Conservation (phyloP, 2,113 vertebrate genomes). For the Pituophis catenifer region DNA sequence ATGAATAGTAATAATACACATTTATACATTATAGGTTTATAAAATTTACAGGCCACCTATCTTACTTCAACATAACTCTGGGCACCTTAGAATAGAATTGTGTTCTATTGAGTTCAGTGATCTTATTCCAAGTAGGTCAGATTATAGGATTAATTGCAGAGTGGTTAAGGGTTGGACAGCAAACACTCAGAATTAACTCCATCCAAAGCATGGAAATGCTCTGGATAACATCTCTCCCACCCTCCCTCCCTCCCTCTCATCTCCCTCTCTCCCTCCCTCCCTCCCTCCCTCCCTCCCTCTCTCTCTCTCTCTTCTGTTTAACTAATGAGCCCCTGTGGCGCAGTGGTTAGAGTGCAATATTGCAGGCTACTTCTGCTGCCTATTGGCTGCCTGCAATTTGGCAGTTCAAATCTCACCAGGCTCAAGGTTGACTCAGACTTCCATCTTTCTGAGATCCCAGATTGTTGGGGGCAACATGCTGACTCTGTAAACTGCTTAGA, state of each 20-base stretch:
- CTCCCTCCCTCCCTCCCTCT: too few relatives aligned
- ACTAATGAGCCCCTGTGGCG: too few relatives aligned
- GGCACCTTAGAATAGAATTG: not conserved
- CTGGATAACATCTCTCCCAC: not conserved
- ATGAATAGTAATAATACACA: not conserved
- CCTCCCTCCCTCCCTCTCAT: accelerated
- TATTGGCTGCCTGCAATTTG: too few relatives aligned
- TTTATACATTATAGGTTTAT: not conserved
- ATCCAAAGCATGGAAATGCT: not conserved
- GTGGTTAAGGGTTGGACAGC: not conserved
- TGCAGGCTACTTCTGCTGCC: too few relatives aligned
- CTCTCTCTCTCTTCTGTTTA: too few relatives aligned
- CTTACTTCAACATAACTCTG: not conserved
- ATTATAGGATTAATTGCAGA: not conserved
- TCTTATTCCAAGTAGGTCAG: not conserved
- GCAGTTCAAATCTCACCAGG: too few relatives aligned
- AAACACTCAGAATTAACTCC: not conserved
- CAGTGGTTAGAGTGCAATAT: too few relatives aligned
- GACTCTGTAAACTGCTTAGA: too few relatives aligned
- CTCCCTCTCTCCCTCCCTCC: too few relatives aligned
- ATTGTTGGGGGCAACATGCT: too few relatives aligned
- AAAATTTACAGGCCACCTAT: not conserved
- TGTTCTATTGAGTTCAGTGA: not conserved
- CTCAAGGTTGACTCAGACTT: too few relatives aligned
- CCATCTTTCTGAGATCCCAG: too few relatives aligned